These are phyloP conservation scores for Zaprionus obscuricornis DNA, from an alignment of 2,888 invertebrate genomes.

Conservation along the genomic window DNA sequence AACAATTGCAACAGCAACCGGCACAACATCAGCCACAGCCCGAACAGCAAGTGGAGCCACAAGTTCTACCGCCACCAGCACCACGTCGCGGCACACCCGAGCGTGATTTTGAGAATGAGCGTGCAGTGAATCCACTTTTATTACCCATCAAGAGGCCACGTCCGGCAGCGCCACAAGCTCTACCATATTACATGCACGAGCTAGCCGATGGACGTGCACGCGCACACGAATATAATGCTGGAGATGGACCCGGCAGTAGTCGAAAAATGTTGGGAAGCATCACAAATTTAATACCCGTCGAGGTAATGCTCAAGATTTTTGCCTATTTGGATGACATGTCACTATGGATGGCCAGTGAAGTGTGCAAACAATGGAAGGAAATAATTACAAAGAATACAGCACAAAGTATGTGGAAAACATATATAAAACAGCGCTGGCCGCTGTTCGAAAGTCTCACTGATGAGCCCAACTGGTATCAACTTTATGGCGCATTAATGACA, in stretches of 20 bases:
- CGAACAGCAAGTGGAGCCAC: conserved; percentile 25
- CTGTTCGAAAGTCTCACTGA: conserved; percentile 90
- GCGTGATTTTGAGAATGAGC: conserved; percentile 57
- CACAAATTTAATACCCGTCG: conserved; percentile 78
- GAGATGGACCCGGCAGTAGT: conserved; percentile 6
- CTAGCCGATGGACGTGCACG: conserved; percentile 77
- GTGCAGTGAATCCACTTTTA: conserved; percentile 60
- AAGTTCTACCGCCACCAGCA: conserved; percentile 20
- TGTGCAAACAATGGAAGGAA: conserved; percentile 93
- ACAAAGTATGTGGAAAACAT: conserved; percentile 91
- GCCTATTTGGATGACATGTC: conserved; percentile 96
- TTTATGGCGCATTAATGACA: conserved; percentile 88
- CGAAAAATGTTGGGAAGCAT: conserved; percentile 64
- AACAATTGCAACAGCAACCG: conserved; percentile 12
- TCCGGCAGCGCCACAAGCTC: conserved; percentile 74
- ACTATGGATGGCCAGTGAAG: conserved; percentile 93
- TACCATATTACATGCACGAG: conserved; percentile 80
- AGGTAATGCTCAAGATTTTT: conserved; percentile 94
- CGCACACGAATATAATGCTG: conserved; percentile 57
- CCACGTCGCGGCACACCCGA: conserved; percentile 55
- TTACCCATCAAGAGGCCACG: conserved; percentile 77
- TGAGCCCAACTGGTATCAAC: conserved; percentile 91
- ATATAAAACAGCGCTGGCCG: conserved; percentile 92
- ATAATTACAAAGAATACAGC: conserved; percentile 91
- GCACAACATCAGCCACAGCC: conserved; percentile 21